phyloP scores from a whole-genome alignment of 2,797 vertebrate species.

The Cirrhinus mrigala region DNA sequence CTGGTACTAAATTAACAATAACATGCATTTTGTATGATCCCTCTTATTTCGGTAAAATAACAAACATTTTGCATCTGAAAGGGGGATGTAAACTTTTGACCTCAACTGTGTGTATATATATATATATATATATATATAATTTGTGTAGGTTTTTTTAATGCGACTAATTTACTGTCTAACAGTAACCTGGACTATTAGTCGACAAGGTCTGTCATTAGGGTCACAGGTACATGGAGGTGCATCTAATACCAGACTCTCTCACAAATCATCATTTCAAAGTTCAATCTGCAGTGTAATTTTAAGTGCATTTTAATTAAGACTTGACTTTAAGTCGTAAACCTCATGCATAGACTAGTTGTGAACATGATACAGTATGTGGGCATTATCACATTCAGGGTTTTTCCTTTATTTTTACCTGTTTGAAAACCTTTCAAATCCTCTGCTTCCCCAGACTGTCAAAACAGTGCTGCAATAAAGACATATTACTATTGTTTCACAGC shows the following conservation, averaged over 20 bases:
- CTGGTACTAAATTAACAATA: no score
- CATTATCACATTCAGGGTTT: neutral
- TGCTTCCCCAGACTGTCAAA: neutral
- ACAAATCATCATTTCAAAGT: neutral
- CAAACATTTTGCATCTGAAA: no score
- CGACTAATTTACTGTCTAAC: neutral
- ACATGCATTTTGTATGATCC: no score
- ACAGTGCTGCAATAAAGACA: neutral
- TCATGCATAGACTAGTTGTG: neutral
- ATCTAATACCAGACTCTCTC: neutral
- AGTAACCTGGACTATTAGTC: neutral
- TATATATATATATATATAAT: no score
- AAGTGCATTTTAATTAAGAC: constrained; percentile 5
- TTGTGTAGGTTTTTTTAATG: no score
- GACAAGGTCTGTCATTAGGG: neutral
- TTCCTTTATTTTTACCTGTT: neutral
- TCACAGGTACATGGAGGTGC: neutral
- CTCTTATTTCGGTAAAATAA: no score
- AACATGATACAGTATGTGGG: neutral
- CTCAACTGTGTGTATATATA: no score
- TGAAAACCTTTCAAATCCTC: neutral
- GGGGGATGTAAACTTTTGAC: no score
- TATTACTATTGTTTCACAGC: constrained; percentile 35
- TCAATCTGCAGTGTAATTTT: neutral
- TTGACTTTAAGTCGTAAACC: neutral